Conservation (phyloP, 2,797 vertebrate species). For the Smutsia gigantea region DNA sequence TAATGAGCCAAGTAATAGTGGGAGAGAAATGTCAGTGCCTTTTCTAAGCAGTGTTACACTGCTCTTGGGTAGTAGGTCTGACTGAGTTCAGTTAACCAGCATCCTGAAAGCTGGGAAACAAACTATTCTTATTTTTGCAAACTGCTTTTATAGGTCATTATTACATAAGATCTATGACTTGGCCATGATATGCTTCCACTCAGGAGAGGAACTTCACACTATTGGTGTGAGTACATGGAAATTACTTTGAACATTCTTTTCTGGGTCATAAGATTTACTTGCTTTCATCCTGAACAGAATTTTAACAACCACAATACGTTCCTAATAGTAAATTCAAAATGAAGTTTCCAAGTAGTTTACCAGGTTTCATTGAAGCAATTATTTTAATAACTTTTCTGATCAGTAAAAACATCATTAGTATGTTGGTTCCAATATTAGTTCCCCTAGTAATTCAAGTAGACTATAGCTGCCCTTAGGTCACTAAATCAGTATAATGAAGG, state of each 20-base stretch:
- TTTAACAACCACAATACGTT: background rate
- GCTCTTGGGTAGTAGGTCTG: background rate
- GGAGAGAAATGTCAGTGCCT: background rate
- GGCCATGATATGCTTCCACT: background rate
- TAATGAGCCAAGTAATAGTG: background rate
- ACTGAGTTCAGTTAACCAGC: background rate
- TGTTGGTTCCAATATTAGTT: background rate
- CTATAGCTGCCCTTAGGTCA: background rate
- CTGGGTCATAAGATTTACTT: background rate
- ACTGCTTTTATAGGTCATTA: background rate
- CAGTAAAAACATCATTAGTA: conserved; percentile 36
- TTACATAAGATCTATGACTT: background rate
- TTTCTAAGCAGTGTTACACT: background rate
- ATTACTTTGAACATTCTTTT: conserved; percentile 33
- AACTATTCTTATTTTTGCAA: background rate
- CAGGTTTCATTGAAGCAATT: conserved; percentile 44
- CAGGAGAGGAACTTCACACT: background rate
- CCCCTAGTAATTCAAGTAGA: background rate
- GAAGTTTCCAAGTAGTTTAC: background rate
- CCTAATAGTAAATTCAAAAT: conserved; percentile 24
- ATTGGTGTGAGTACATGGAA: background rate
- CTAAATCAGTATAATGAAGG: conserved; percentile 9
- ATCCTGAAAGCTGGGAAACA: conserved; percentile 2
- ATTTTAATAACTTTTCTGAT: background rate
- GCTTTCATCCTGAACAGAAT: conserved; percentile 45